phyloP scores from a whole-genome alignment of 2,113 vertebrate species.

The Uria lomvia region DNA sequence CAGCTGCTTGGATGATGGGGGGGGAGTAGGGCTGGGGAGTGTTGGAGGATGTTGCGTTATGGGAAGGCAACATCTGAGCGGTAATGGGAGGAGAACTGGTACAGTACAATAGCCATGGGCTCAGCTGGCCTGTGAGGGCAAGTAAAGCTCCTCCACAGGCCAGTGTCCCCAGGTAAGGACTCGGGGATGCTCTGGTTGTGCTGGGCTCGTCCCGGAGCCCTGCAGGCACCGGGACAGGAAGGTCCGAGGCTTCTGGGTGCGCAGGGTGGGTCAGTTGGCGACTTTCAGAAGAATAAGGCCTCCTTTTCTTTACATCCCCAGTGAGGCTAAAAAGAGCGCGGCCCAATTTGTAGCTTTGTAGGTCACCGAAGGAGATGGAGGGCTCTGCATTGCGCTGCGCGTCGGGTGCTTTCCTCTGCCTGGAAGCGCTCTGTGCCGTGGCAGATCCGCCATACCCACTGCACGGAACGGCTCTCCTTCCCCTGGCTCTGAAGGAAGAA shows the following conservation, averaged over 20 bases:
- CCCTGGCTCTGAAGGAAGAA: not conserved
- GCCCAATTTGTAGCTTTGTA: conserved; percentile 40
- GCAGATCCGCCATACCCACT: not conserved
- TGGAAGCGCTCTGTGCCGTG: not conserved
- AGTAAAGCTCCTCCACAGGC: not conserved
- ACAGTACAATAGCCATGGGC: not conserved
- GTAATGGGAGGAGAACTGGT: not conserved
- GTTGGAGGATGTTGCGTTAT: not conserved
- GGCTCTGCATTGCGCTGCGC: not conserved
- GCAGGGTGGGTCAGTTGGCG: not conserved
- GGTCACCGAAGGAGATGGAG: conserved; percentile 34
- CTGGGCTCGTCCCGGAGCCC: not conserved
- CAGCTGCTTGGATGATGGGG: not conserved
- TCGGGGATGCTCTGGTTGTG: fast-evolving
- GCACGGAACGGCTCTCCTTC: fast-evolving
- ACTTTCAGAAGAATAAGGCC: not conserved
- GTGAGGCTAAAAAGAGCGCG: not conserved
- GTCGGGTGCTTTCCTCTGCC: not conserved
- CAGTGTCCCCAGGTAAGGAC: not conserved
- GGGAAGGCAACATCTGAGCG: not conserved
- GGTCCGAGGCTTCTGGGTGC: not conserved
- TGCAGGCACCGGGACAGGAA: not conserved
- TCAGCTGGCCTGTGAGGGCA: not conserved
- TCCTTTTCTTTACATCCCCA: not conserved
- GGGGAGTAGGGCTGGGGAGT: not conserved